Evolutionary conservation across 2,888 invertebrate genomes (phyloP).

Genomic region (Drosophila kanekoi): DNA sequence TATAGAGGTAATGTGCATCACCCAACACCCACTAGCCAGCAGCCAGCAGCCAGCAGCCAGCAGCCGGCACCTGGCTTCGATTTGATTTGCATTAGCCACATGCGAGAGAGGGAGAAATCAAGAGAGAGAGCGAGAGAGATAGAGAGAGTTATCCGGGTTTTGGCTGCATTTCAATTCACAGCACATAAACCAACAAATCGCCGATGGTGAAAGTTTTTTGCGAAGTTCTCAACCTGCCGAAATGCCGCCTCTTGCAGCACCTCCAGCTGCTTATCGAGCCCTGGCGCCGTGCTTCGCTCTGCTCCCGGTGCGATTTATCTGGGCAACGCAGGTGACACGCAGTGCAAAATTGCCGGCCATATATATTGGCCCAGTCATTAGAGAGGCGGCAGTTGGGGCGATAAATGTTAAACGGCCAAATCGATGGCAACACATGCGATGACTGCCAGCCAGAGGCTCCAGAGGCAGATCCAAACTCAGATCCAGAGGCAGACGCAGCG

Average conservation of each 20-base stretch:
- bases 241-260: no score
- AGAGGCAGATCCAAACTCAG: neutral
- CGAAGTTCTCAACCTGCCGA: conserved; percentile 13
- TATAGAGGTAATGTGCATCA: conserved; percentile 28
- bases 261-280: conserved; percentile 4
- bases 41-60: conserved; percentile 18
- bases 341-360: conserved; percentile 72
- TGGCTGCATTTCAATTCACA: conserved; percentile 78
- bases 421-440: conserved; percentile 76
- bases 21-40: conserved; percentile 6
- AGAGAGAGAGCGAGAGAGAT: neutral
- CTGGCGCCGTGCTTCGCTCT: neutral
- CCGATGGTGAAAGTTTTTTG: conserved; percentile 63
- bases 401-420: conserved; percentile 79
- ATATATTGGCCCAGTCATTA: conserved; percentile 70
- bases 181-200: conserved; percentile 78
- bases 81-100: conserved; percentile 68
- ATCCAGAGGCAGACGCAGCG: neutral
- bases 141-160: conserved; percentile 20
- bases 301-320: conserved; percentile 65
- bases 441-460: neutral
- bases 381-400: conserved; percentile 52
- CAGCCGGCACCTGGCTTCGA: conserved; percentile 50
- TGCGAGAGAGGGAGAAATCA: neutral
- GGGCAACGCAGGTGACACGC: conserved; percentile 74